Conservation (phyloP, 2,113 vertebrate genomes). For the Scartelaos histophorus region DNA sequence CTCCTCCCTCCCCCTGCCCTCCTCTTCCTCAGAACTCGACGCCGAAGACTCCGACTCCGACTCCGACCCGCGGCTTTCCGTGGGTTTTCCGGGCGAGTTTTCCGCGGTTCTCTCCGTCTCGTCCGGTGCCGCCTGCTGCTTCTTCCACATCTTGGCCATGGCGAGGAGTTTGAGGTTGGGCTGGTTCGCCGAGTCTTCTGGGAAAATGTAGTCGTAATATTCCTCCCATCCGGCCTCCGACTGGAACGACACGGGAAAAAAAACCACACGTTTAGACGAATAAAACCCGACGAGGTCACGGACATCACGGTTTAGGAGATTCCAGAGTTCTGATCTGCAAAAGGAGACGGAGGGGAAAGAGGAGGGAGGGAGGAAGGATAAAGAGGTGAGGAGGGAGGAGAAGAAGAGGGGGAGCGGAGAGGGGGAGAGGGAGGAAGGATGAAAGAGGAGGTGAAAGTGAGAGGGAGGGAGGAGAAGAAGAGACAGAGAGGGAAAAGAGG, state of each 20-base stretch:
- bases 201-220: conserved; percentile 98
- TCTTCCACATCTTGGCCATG: conserved; percentile 99
- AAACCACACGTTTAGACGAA: too few relatives aligned
- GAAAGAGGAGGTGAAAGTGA: too few relatives aligned
- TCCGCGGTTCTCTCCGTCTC: conserved; percentile 59
- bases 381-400: too few relatives aligned
- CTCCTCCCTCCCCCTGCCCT: not conserved
- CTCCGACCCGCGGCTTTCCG: not conserved
- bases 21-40: not conserved
- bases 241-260: conserved; percentile 59
- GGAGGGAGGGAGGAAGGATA: too few relatives aligned
- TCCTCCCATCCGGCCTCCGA: conserved; percentile 98
- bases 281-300: too few relatives aligned
- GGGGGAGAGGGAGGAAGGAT: too few relatives aligned
- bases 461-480: too few relatives aligned
- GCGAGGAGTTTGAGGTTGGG: conserved; percentile 97
- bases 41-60: not conserved
- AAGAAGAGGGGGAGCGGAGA: too few relatives aligned
- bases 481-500: too few relatives aligned
- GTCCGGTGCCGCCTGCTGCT: conserved; percentile 82
- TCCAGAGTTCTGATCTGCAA: too few relatives aligned
- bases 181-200: conserved; percentile 96
- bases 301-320: too few relatives aligned
- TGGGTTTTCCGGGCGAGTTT: not conserved
- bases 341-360: too few relatives aligned